Evolutionary conservation across 1,140 invertebrate genomes (phyloP).

Genomic region (Tetragnatha versicolor): DNA sequence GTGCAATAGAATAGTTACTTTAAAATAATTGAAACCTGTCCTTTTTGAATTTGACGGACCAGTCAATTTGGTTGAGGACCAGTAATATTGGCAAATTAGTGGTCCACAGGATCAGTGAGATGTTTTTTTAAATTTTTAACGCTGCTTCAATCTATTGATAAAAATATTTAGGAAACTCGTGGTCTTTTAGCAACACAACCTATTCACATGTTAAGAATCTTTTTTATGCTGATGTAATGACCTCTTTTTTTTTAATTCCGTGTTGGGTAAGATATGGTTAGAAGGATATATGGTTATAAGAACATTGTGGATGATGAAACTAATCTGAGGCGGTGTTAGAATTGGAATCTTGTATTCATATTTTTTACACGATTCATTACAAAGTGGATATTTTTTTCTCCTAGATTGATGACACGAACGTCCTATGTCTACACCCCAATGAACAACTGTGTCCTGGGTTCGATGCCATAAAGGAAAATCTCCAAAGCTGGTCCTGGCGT

Average conservation of each 20-base stretch:
- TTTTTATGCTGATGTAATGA: not conserved
- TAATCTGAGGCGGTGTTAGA: not conserved
- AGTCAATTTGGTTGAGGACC: too few relatives aligned
- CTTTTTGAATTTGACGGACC: too few relatives aligned
- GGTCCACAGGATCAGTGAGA: too few relatives aligned
- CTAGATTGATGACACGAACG: constrained; percentile 12
- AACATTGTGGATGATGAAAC: not conserved
- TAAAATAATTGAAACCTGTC: too few relatives aligned
- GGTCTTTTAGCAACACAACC: too few relatives aligned
- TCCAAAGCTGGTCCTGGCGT: constrained; percentile 85
- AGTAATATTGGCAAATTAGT: too few relatives aligned
- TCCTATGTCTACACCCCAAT: constrained; percentile 76
- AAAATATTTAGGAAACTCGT: too few relatives aligned
- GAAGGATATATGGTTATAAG: not conserved
- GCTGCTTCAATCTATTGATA: too few relatives aligned
- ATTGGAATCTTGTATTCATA: not conserved
- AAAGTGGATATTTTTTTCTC: constrained; percentile 74
- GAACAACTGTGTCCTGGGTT: constrained; percentile 87
- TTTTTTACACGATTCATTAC: not conserved
- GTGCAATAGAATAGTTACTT: too few relatives aligned
- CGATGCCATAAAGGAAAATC: constrained; percentile 70
- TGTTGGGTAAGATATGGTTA: not conserved
- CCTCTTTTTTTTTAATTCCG: not conserved
- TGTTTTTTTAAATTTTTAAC: too few relatives aligned
- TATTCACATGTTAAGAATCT: not conserved